Evolutionary conservation across 2,797 vertebrate genomes (phyloP).

Genomic region (Tachyglossus aculeatus): DNA sequence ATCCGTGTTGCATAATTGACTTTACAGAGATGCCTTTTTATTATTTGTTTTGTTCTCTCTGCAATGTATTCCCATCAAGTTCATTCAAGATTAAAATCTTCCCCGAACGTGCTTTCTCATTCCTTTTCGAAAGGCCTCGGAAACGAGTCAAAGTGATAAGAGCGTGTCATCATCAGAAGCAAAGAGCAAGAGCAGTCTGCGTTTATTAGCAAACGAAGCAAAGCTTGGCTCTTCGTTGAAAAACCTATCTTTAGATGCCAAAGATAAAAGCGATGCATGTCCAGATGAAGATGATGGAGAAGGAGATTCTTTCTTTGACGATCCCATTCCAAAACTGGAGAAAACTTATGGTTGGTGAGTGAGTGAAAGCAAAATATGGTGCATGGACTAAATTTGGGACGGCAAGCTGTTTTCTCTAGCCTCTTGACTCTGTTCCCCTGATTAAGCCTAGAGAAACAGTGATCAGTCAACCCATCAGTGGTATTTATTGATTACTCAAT

Average conservation of each 20-base stretch:
- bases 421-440: no score
- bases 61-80: no score
- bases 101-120: neutral
- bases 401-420: no score
- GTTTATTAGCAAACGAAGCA: slow-evolving; percentile 57
- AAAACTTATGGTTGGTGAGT: slow-evolving; percentile 87
- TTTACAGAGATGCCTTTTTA: no score
- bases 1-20: no score
- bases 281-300: slow-evolving; percentile 75
- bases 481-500: no score
- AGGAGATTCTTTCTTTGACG: slow-evolving; percentile 94
- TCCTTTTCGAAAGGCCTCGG: slow-evolving; percentile 60
- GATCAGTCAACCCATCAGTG: no score
- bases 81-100: no score
- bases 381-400: no score
- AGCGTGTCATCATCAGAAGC: slow-evolving; percentile 67
- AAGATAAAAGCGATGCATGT: slow-evolving; percentile 57
- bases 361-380: no score
- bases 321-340: slow-evolving; percentile 89
- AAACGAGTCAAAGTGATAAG: slow-evolving; percentile 66
- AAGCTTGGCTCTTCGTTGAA: slow-evolving; percentile 58
- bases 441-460: no score
- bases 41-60: no score
- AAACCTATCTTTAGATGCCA: slow-evolving; percentile 54
- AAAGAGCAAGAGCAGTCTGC: slow-evolving; percentile 69